Percentiles rank a stretch among this genome's conserved stretches.
phyloP scores from a whole-genome alignment of 2,797 vertebrate species.

The Austrolebias charrua region DNA sequence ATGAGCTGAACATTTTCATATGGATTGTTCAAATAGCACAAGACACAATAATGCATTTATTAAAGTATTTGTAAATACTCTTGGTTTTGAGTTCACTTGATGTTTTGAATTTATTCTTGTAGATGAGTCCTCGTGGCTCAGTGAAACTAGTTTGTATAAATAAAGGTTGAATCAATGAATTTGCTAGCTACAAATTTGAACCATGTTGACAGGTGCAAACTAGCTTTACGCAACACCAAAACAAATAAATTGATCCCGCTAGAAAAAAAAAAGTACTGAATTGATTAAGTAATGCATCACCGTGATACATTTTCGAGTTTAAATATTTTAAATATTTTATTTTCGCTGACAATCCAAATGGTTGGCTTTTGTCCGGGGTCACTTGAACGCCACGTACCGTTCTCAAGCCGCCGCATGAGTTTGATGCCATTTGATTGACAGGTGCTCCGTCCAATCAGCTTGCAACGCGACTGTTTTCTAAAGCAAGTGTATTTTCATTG shows the following conservation, averaged over 20 bases:
- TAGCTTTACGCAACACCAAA: neutral
- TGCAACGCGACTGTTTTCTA: slow-evolving; percentile 55
- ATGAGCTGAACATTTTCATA: too few relatives aligned
- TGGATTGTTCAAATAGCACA: too few relatives aligned
- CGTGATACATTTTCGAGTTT: neutral
- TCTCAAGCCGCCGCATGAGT: slow-evolving; percentile 16
- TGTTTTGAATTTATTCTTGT: too few relatives aligned
- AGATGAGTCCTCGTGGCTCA: too few relatives aligned
- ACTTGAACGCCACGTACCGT: slow-evolving; percentile 63
- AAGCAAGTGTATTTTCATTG: neutral
- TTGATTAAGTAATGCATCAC: neutral
- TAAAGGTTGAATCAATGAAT: too few relatives aligned
- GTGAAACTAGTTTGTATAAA: too few relatives aligned
- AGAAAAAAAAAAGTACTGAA: neutral
- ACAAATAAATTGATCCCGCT: neutral
- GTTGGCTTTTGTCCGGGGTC: slow-evolving; percentile 17
- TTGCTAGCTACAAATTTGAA: too few relatives aligned
- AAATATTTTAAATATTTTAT: neutral
- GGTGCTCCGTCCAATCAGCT: slow-evolving; percentile 49
- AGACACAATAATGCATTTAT: too few relatives aligned
- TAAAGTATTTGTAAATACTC: too few relatives aligned
- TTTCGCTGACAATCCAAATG: neutral
- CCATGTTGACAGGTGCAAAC: neutral
- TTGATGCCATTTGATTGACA: slow-evolving; percentile 55
- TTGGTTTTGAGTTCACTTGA: too few relatives aligned